Evolutionary conservation across 2,888 invertebrate species (phyloP).

Genomic region (Agrochola circellaris): DNA sequence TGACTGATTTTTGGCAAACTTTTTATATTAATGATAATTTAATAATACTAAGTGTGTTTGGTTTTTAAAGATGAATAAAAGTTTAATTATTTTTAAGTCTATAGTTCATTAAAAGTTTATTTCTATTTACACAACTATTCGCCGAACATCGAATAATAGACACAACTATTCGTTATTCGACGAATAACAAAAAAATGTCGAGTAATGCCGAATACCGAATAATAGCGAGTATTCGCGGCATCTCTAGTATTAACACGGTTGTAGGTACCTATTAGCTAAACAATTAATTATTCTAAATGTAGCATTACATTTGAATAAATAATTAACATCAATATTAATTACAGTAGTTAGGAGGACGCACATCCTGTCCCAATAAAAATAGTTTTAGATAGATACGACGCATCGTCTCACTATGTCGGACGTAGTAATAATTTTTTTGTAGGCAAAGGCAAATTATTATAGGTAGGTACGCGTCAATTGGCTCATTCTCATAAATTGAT

Average conservation of each 20-base stretch:
- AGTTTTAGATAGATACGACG: slow-evolving; percentile 24
- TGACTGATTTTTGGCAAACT: too few species aligned
- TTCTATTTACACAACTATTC: too few species aligned
- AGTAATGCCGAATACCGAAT: too few species aligned
- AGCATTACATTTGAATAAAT: slow-evolving; percentile 48
- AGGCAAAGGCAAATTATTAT: slow-evolving; percentile 42
- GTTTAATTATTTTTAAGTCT: too few species aligned
- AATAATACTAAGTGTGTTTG: too few species aligned
- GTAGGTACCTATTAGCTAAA: slow-evolving; percentile 36
- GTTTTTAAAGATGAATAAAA: too few species aligned
- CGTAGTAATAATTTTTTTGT: slow-evolving; percentile 27
- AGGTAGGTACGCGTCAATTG: slow-evolving; percentile 54
- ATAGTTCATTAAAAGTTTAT: too few species aligned
- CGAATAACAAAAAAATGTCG: too few species aligned
- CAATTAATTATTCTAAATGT: slow-evolving; percentile 53
- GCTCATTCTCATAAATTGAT: slow-evolving; percentile 62
- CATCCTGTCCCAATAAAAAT: slow-evolving; percentile 54
- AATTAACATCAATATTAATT: slow-evolving; percentile 56
- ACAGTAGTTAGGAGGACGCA: slow-evolving; percentile 39
- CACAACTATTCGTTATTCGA: too few species aligned
- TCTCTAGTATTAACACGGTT: slow-evolving; percentile 25
- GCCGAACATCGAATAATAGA: too few species aligned
- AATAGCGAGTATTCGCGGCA: too few species aligned
- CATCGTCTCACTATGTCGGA: slow-evolving; percentile 13
- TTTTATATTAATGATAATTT: too few species aligned